Base-by-base conservation (phyloP, 2,113 vertebrate species). In the Solea solea region DNA sequence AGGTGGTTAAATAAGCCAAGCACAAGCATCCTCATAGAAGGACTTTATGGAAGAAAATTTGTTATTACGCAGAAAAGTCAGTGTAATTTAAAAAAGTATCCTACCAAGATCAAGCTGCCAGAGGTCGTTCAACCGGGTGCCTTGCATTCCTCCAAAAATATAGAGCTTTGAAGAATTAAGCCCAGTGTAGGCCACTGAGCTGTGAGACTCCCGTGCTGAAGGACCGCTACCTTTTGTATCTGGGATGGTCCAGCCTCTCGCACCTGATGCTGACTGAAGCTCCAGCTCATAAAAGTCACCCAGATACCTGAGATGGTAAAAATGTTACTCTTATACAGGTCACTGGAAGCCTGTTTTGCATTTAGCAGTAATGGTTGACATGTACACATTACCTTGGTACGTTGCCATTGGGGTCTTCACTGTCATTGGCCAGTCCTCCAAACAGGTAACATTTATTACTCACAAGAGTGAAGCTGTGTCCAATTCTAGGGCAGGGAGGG, bases 41-140 rank as follows among this genome's bases (percentile, higher is more conserved):
- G 28, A 34, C 28, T 34, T 34, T 34, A 34, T 3, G 28, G 28
- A 34, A 34, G 28, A n/a, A n/a, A n/a, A n/a, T n/a, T n/a, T n/a
- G n/a, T n/a, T n/a, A n/a, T n/a, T n/a, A n/a, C n/a, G n/a, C n/a
- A n/a, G 3, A 66, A 41, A 64, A 0, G 1, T 51, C 10, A 42
- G 4, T 13, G 8, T 41, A 3, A 4, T 28, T 40, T 8, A 56
- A 41, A 16, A 3, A n/a, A 9, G 14, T 16, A 25, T 74, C 79
- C 88, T 95, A 99, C 97, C 95, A 55, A 99, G 90, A 66, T 99
- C 96, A 65, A 99, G 95, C 72, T 97, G 95, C 97, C 98, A 99
- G 59, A 99, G 92, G 86, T 99, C 98, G 41, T 95, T 93, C 44
- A 99, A 91, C 42, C 97, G 94, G 76, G 90, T 80, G 63, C 97